These are phyloP conservation scores for Dicentrarchus labrax DNA, from an alignment of 2,113 vertebrate species.

Conservation along the genomic window DNA sequence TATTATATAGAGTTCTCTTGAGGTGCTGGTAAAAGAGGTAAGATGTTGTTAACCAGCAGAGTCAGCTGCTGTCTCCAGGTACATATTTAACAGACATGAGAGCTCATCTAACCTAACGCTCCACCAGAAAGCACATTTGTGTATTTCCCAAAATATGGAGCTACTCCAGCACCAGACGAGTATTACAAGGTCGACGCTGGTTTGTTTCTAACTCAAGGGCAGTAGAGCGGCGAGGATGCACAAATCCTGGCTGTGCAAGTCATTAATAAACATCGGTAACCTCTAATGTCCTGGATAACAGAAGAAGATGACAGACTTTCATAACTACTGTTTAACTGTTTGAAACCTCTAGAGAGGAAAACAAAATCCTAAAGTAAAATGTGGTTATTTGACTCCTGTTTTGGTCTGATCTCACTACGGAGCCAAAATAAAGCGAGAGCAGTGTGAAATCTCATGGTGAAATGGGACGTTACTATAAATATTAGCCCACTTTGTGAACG, in stretches of 20 bases:
- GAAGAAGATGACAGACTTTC: neutral
- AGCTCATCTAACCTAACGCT: neutral
- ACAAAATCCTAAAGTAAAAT: conserved; percentile 9
- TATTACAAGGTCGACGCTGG: neutral
- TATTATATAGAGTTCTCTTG: neutral
- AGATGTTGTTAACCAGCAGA: neutral
- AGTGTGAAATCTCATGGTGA: conserved; percentile 73
- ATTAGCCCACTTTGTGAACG: conserved; percentile 79
- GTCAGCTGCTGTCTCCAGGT: neutral
- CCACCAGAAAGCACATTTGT: neutral
- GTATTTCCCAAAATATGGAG: neutral
- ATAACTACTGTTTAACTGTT: conserved; percentile 1
- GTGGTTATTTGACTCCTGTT: conserved; percentile 6
- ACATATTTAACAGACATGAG: neutral
- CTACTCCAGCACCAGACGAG: neutral
- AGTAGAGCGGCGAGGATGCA: neutral
- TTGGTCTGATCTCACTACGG: conserved; percentile 46
- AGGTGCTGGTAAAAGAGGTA: neutral
- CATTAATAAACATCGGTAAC: conserved; percentile 1
- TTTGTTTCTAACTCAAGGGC: neutral
- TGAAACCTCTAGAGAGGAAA: neutral
- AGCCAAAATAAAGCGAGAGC: conserved; percentile 61
- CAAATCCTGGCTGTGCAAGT: neutral
- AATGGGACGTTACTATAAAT: conserved; percentile 82
- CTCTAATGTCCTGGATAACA: neutral